Conservation (phyloP, 2,797 vertebrate genomes). For the Sebastes trivittatus region DNA sequence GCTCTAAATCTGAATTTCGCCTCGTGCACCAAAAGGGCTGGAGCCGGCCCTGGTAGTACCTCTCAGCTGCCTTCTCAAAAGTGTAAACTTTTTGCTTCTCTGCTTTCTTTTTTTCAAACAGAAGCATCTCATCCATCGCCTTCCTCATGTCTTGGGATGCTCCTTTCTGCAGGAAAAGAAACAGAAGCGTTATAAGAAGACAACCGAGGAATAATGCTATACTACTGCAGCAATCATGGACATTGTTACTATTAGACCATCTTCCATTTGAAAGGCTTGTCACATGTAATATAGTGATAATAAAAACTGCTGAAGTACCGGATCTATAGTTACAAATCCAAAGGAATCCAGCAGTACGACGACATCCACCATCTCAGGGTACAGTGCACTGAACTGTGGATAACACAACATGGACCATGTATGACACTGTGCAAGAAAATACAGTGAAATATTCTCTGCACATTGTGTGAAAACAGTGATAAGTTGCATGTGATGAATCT, state of each 20-base stretch:
- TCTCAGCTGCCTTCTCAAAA: slow-evolving; percentile 78
- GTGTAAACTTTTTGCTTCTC: slow-evolving; percentile 71
- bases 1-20: too few relatives aligned
- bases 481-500: background rate
- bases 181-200: background rate
- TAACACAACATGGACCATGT: background rate
- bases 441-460: background rate
- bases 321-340: slow-evolving; percentile 72
- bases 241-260: background rate
- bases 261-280: background rate
- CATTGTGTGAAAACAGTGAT: background rate
- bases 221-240: background rate
- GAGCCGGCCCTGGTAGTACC: slow-evolving; percentile 63
- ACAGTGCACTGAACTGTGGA: slow-evolving; percentile 82
- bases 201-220: background rate
- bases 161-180: slow-evolving; percentile 47
- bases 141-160: slow-evolving; percentile 60
- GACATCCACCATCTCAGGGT: slow-evolving; percentile 87
- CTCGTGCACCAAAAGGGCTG: too few relatives aligned
- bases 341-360: slow-evolving; percentile 81
- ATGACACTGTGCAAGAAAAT: background rate
- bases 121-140: slow-evolving; percentile 76
- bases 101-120: slow-evolving; percentile 73
- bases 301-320: slow-evolving; percentile 30
- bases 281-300: background rate